Conservation (phyloP, 1,140 invertebrate genomes). For the Trinorchestia longiramus region DNA sequence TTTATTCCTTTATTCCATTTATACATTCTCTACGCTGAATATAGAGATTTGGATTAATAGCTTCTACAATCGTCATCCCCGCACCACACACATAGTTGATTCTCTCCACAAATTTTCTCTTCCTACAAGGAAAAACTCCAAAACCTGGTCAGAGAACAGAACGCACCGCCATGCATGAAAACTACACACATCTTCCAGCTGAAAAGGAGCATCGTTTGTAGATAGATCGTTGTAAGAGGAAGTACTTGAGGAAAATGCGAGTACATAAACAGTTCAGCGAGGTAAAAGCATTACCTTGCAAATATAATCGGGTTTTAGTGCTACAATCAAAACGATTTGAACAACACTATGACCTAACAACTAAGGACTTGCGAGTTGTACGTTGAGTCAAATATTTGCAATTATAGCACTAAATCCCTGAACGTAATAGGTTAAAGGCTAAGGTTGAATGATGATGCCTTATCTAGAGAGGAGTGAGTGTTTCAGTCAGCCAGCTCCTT, state of each 20-base stretch:
- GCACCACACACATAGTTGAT: not conserved
- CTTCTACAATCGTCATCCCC: not conserved
- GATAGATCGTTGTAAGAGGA: not conserved
- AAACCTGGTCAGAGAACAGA: not conserved
- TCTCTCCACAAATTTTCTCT: not conserved
- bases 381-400: not conserved
- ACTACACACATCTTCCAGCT: no score
- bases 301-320: not conserved
- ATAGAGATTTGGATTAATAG: not conserved
- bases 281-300: not conserved
- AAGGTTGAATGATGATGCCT: slow-evolving; percentile 17
- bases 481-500: slow-evolving; percentile 22
- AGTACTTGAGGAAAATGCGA: not conserved
- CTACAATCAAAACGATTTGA: not conserved
- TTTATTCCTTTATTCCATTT: not conserved
- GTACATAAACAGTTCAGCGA: not conserved
- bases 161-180: not conserved
- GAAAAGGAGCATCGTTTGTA: not conserved
- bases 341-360: not conserved
- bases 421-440: not conserved
- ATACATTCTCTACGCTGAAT: not conserved
- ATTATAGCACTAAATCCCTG: not conserved
- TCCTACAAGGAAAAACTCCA: not conserved
- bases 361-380: not conserved
- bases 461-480: not conserved